These are phyloP conservation scores for Escarpia spicata DNA, from an alignment of 2,888 invertebrate genomes.

Conservation along the genomic window DNA sequence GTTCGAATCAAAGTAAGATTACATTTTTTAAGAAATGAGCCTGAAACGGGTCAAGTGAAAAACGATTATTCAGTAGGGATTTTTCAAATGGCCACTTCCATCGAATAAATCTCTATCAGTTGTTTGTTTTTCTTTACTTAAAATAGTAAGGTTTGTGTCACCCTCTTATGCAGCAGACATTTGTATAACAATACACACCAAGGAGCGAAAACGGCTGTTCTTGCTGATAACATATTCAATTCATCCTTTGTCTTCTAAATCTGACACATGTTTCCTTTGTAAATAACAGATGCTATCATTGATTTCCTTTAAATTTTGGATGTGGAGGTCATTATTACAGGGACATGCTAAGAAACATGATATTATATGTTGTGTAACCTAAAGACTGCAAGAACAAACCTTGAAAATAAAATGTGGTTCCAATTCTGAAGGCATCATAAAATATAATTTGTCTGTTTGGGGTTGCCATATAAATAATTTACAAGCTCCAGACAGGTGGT, in stretches of 20 bases:
- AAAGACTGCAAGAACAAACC: not conserved
- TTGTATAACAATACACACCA: not conserved
- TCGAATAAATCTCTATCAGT: not conserved
- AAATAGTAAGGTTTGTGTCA: not conserved
- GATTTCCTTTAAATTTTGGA: not conserved
- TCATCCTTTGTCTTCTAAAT: not conserved
- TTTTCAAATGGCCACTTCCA: not conserved
- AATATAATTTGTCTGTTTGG: not conserved
- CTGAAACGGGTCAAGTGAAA: too few species aligned
- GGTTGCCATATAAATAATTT: not conserved
- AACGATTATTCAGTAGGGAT: not conserved
- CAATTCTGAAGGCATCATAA: not conserved
- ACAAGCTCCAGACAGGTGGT: not conserved
- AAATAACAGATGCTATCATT: not conserved
- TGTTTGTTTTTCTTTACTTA: not conserved
- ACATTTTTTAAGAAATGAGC: too few species aligned
- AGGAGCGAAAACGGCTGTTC: not conserved
- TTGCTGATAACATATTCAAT: not conserved
- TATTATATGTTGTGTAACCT: not conserved
- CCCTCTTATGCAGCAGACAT: not conserved
- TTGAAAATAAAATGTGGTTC: not conserved
- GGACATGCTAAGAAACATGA: not conserved
- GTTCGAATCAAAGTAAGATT: too few species aligned
- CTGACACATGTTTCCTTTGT: not conserved
- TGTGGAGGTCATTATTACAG: not conserved